A percentile compares a stretch with the other conserved stretches of the same genome.
Conservation (phyloP, 2,797 vertebrate species). For the Megalops cyprinoides region DNA sequence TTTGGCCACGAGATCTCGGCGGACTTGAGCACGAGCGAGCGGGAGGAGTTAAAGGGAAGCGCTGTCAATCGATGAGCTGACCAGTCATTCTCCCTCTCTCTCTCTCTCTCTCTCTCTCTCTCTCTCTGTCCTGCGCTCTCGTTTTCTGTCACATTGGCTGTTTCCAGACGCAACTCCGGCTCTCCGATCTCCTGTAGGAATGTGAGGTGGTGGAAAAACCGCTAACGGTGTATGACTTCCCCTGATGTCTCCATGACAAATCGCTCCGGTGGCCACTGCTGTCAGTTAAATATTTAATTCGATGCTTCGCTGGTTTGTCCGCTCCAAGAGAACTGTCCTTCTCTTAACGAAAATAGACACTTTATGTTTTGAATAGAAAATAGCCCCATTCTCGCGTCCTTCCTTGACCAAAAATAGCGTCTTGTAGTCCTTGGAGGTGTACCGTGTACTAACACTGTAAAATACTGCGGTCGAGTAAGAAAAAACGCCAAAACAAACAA, state of each 20-base stretch:
- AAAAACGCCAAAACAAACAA: too few species aligned
- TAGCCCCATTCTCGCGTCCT: too few species aligned
- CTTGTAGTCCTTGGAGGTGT: too few species aligned
- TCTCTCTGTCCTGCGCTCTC: background rate
- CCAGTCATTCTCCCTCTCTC: background rate
- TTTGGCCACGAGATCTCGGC: conserved; percentile 61
- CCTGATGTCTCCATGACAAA: background rate
- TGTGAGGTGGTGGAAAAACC: conserved; percentile 7
- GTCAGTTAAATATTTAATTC: background rate
- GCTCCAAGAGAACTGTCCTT: background rate
- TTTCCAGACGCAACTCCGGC: background rate
- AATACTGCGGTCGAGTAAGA: too few species aligned
- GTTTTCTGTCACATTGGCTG: too few species aligned
- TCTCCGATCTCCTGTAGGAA: background rate
- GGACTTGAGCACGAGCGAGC: conserved; percentile 46
- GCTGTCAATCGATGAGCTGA: conserved; percentile 56
- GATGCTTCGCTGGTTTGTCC: background rate
- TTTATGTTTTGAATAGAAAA: background rate
- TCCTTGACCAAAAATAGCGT: too few species aligned
- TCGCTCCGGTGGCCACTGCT: background rate
- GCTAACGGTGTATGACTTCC: background rate
- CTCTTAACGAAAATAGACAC: background rate
- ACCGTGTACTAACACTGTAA: too few species aligned
- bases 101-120: conserved; percentile 18
- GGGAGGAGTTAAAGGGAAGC: conserved; percentile 64